phyloP scores from a whole-genome alignment of 2,888 invertebrate species.

The Drosophila prolongata region DNA sequence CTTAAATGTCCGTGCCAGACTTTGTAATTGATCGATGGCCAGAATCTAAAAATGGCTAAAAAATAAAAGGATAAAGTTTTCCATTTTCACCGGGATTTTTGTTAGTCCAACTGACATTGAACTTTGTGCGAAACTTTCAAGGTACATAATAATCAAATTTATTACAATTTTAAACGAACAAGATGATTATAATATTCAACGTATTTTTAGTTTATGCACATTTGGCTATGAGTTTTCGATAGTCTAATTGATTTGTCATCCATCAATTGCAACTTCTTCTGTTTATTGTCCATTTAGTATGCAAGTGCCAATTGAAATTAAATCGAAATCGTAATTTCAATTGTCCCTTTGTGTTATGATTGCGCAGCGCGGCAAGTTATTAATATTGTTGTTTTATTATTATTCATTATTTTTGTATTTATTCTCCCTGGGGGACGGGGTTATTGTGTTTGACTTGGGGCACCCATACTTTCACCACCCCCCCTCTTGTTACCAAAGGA shows the following conservation, averaged over 20 bases:
- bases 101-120: conserved; percentile 2
- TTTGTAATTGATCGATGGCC: conserved; percentile 34
- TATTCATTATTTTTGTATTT: conserved; percentile 4
- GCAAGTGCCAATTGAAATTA: conserved; percentile 17
- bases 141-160: not conserved
- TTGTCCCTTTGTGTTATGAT: conserved; percentile 35
- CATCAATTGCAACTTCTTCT: not conserved
- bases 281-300: conserved; percentile 10
- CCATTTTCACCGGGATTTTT: not conserved
- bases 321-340: conserved; percentile 25
- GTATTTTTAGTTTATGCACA: no score
- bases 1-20: conserved; percentile 26
- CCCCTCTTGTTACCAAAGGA: not conserved
- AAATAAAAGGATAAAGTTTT: not conserved
- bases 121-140: not conserved
- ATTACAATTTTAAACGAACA: not conserved
- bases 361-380: conserved; percentile 45
- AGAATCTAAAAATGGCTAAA: not conserved
- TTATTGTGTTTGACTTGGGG: conserved; percentile 33
- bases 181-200: not conserved
- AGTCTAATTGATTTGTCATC: no score
- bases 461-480: not conserved
- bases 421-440: not conserved
- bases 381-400: conserved; percentile 44
- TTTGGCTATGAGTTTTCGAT: no score